A percentile compares a stretch with the other conserved stretches of the same genome.
Conservation (phyloP, 2,113 vertebrate species). For the Oreochromis niloticus region DNA sequence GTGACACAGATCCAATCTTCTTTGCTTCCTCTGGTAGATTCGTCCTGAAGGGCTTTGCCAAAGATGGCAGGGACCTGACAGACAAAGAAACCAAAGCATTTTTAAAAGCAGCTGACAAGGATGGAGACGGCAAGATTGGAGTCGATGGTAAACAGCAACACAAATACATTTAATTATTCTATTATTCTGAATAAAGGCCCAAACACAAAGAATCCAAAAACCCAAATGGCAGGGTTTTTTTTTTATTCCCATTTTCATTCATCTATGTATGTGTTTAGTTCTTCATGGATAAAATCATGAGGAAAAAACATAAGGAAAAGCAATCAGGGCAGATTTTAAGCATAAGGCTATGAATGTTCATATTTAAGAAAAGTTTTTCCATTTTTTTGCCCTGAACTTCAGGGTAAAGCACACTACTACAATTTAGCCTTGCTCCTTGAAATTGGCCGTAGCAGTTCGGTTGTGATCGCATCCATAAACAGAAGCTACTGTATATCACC, state of each 20-base stretch:
- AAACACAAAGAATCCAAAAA: neutral
- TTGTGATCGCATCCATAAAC: neutral
- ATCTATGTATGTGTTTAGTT: neutral
- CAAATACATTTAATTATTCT: neutral
- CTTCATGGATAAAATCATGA: neutral
- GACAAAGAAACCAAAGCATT: constrained; percentile 88
- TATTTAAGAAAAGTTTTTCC: neutral
- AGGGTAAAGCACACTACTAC: neutral
- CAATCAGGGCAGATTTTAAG: neutral
- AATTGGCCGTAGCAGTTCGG: accelerated
- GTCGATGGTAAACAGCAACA: constrained; percentile 78
- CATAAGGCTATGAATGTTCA: neutral
- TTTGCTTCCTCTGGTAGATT: constrained; percentile 64
- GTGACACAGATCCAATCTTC: neutral
- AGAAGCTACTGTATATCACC: neutral
- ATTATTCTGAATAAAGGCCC: neutral
- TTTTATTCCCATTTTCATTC: neutral
- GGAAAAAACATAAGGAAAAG: neutral
- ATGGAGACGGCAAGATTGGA: constrained; percentile 94
- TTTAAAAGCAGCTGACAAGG: constrained; percentile 90
- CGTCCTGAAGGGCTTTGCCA: constrained; percentile 84
- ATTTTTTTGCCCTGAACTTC: neutral
- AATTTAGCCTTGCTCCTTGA: neutral
- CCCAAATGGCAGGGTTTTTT: neutral
- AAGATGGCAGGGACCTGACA: constrained; percentile 83